phyloP scores from a whole-genome alignment of 2,797 vertebrate species.

The Megalops cyprinoides region DNA sequence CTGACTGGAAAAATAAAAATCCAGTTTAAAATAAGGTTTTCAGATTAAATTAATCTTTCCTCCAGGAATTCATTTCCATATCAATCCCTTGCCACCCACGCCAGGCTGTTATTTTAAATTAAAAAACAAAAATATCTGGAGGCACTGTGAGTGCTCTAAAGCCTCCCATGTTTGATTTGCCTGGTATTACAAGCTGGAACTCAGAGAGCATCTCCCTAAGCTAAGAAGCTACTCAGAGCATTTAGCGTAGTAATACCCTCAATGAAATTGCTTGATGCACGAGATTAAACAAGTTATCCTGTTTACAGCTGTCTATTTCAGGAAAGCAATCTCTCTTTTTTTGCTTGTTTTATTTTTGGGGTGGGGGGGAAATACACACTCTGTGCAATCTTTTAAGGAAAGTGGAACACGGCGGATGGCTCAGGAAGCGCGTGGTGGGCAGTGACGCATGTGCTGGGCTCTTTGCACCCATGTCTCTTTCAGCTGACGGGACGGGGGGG shows the following conservation, averaged over 20 bases:
- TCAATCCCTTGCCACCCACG: conserved; percentile 27
- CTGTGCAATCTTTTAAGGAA: conserved; percentile 11
- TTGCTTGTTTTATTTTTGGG: background rate
- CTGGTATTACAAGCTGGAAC: background rate
- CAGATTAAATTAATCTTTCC: conserved; percentile 12
- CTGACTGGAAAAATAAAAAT: conserved; percentile 1
- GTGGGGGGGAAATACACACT: background rate
- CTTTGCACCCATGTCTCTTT: background rate
- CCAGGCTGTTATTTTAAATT: conserved; percentile 18
- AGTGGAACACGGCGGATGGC: conserved; percentile 9
- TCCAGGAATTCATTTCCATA: conserved; percentile 17
- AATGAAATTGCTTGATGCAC: background rate
- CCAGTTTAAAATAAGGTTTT: background rate
- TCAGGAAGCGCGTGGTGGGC: background rate
- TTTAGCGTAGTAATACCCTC: background rate
- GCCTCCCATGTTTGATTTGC: background rate
- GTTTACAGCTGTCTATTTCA: conserved; percentile 23
- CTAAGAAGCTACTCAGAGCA: background rate
- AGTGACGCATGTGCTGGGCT: background rate
- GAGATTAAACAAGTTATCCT: conserved; percentile 23
- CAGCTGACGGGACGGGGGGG: background rate
- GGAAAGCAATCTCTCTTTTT: conserved; percentile 11
- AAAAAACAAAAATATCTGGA: conserved; percentile 20
- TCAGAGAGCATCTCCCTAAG: background rate
- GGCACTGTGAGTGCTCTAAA: background rate